Evolutionary conservation across 2,113 vertebrate species (phyloP).

Genomic region (Boleophthalmus pectinirostris): DNA sequence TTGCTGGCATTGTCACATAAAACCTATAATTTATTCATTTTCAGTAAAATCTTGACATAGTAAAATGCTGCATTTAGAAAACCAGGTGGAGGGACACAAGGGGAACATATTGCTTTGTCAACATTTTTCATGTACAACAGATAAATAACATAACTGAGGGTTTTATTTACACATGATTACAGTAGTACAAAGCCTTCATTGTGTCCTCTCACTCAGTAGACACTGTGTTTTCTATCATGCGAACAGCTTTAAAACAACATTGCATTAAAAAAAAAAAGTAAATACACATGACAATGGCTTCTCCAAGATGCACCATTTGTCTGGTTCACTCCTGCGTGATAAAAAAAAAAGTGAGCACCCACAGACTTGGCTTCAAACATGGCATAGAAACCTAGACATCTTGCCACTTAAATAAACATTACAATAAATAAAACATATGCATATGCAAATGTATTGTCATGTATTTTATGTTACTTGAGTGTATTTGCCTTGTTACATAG

Average conservation of each 20-base stretch:
- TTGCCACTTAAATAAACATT: conserved; percentile 58
- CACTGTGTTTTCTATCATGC: conserved; percentile 59
- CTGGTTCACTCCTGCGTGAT: conserved; percentile 19
- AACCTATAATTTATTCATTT: conserved; percentile 73
- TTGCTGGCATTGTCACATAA: conserved; percentile 63
- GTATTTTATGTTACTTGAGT: neutral
- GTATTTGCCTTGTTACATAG: neutral
- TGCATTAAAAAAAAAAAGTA: conserved; percentile 34
- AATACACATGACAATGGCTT: conserved; percentile 47
- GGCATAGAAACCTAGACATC: conserved; percentile 10
- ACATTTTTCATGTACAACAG: conserved; percentile 57
- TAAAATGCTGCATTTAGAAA: conserved; percentile 75
- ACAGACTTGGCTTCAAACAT: neutral
- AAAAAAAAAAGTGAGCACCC: neutral
- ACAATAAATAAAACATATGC: conserved; percentile 65
- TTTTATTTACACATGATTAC: conserved; percentile 74
- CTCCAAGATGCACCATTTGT: conserved; percentile 31
- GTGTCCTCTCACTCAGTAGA: conserved; percentile 53
- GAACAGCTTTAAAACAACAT: conserved; percentile 61
- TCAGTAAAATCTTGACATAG: conserved; percentile 70
- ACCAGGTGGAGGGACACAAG: conserved; percentile 51
- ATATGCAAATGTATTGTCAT: neutral
- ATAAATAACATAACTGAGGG: conserved; percentile 68
- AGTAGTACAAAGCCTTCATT: conserved; percentile 67
- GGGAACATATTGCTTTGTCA: conserved; percentile 69